A percentile compares a stretch with the other conserved stretches of the same genome.
These are phyloP conservation scores for Hipparchia sbordonii DNA, from an alignment of 2,888 invertebrate genomes.

Conservation along the genomic window DNA sequence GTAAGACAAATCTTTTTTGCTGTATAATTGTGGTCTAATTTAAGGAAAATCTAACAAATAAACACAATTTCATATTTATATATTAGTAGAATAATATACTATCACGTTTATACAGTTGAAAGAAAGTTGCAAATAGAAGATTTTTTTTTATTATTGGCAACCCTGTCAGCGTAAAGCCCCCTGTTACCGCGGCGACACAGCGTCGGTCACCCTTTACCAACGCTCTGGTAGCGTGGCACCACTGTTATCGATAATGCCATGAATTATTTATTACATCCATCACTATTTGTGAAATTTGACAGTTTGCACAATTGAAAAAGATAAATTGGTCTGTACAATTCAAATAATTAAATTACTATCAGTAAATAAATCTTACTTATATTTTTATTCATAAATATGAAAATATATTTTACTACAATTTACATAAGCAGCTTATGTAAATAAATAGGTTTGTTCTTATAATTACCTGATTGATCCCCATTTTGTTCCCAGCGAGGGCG, in stretches of 20 bases:
- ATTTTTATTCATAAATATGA: not conserved
- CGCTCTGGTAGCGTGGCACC: slow-evolving; percentile 43
- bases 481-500: not conserved
- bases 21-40: no score
- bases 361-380: not conserved
- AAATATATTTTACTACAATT: not conserved
- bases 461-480: not conserved
- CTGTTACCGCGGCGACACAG: slow-evolving; percentile 73
- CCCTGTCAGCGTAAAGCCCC: slow-evolving; percentile 66
- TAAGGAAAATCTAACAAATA: no score
- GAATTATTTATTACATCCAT: slow-evolving; percentile 44
- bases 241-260: slow-evolving; percentile 45
- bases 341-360: no score
- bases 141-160: slow-evolving; percentile 41
- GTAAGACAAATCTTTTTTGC: no score
- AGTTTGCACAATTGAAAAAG: slow-evolving; percentile 30
- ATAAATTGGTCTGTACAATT: slow-evolving; percentile 7
- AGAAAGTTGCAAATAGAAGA: not conserved
- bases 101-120: no score
- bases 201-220: slow-evolving; percentile 75
- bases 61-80: no score
- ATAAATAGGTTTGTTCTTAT: no score
- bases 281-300: slow-evolving; percentile 41
- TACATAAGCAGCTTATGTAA: no score
- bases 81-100: no score